These are phyloP conservation scores for Agonopterix subpropinquella DNA, from an alignment of 2,888 invertebrate species.

Conservation along the genomic window DNA sequence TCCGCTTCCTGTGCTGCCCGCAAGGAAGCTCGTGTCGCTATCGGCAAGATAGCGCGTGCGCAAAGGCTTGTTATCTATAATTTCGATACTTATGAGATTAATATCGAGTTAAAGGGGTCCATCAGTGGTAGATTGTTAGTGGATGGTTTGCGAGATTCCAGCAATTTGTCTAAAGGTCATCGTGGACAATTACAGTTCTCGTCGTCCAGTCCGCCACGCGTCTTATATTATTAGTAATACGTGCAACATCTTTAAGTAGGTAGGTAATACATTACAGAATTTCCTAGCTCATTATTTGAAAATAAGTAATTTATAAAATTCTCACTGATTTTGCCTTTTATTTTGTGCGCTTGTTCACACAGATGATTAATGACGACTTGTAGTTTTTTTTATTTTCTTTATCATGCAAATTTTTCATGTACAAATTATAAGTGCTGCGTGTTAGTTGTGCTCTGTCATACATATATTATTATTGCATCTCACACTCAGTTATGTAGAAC, in stretches of 20 bases:
- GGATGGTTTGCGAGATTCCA: slow-evolving; percentile 19
- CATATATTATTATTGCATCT: too few species aligned
- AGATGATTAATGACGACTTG: slow-evolving; percentile 4
- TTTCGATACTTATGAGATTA: slow-evolving; percentile 33
- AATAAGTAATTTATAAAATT: slow-evolving; percentile 6
- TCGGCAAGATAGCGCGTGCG: slow-evolving; percentile 35
- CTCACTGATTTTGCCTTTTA: not conserved
- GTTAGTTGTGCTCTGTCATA: too few species aligned
- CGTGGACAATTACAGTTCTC: slow-evolving; percentile 23
- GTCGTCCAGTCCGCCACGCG: slow-evolving; percentile 12
- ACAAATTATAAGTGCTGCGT: too few species aligned
- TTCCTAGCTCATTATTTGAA: slow-evolving; percentile 17
- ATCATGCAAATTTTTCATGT: too few species aligned
- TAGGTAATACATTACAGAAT: slow-evolving; percentile 20
- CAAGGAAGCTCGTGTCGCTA: slow-evolving; percentile 34
- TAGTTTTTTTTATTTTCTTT: not conserved
- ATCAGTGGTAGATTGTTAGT: slow-evolving; percentile 23
- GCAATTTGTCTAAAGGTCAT: slow-evolving; percentile 38
- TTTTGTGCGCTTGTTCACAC: slow-evolving; percentile 2
- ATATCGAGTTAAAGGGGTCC: slow-evolving; percentile 31
- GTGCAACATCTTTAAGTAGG: slow-evolving; percentile 19
- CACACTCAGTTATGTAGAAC: too few species aligned
- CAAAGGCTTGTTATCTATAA: slow-evolving; percentile 33
- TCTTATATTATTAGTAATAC: slow-evolving; percentile 23
- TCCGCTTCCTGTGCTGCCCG: slow-evolving; percentile 39